Evolutionary conservation across 2,113 vertebrate species (phyloP).

Genomic region (Cephalopterus ornatus): DNA sequence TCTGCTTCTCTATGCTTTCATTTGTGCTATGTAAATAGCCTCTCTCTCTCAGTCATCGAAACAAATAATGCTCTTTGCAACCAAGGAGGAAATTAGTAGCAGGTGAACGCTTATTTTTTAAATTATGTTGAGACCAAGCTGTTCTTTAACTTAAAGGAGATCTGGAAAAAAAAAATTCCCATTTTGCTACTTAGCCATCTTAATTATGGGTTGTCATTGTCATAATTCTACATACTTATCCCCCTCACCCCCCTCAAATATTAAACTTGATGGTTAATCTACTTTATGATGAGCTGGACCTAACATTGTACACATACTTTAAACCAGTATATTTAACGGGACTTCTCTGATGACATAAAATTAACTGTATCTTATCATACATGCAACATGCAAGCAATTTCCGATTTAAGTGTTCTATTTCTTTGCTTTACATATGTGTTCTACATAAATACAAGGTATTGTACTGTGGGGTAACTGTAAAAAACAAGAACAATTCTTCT

Average conservation of each 20-base stretch:
- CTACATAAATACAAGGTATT: neutral
- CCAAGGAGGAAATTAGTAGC: conserved; percentile 65
- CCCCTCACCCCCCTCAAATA: neutral
- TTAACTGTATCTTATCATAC: neutral
- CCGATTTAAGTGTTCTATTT: neutral
- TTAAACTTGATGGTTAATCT: neutral
- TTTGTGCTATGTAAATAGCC: conserved; percentile 65
- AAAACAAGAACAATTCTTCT: neutral
- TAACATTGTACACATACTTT: neutral
- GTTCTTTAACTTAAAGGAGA: conserved; percentile 50
- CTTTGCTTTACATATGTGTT: neutral
- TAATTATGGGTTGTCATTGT: conserved; percentile 29
- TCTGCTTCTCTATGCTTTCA: conserved; percentile 58
- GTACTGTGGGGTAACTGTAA: neutral
- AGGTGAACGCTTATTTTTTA: conserved; percentile 55
- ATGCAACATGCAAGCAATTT: neutral
- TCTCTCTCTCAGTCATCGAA: conserved; percentile 59
- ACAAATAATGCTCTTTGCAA: conserved; percentile 59
- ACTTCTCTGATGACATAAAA: neutral
- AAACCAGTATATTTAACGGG: neutral
- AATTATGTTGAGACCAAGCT: conserved; percentile 52
- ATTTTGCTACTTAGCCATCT: conserved; percentile 8
- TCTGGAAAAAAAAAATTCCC: neutral
- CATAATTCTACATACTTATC: neutral
- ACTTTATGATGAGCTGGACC: neutral